Evolutionary conservation across 2,888 invertebrate genomes (phyloP).

Genomic region (Temnothorax ravouxi): DNA sequence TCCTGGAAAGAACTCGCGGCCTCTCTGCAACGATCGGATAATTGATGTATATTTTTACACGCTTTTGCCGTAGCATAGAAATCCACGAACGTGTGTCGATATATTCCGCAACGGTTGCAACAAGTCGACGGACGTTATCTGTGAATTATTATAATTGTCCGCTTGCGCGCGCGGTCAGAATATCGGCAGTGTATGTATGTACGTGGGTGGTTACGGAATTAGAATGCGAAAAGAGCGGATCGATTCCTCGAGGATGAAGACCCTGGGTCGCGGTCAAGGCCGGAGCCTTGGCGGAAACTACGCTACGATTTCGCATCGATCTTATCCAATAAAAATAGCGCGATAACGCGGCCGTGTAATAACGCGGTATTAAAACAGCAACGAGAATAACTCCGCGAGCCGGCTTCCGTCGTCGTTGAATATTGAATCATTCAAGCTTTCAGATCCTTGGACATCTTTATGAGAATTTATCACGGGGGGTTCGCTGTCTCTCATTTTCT

Average conservation of each 20-base stretch:
- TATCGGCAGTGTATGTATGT: constrained; percentile 48
- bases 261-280: constrained; percentile 82
- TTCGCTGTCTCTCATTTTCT: neutral
- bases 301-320: constrained; percentile 67
- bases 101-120: constrained; percentile 49
- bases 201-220: constrained; percentile 71
- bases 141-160: constrained; percentile 66
- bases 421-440: constrained; percentile 7
- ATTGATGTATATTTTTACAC: neutral
- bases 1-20: neutral
- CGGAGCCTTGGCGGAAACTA: constrained; percentile 71
- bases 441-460: neutral
- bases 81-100: neutral
- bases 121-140: constrained; percentile 60
- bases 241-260: constrained; percentile 80
- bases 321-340: constrained; percentile 67
- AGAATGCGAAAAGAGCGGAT: constrained; percentile 74
- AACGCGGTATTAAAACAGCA: constrained; percentile 26
- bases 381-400: constrained; percentile 3
- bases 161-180: constrained; percentile 37
- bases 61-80: neutral
- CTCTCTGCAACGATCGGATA: neutral
- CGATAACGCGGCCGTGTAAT: constrained; percentile 53
- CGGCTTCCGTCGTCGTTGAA: constrained; percentile 12
- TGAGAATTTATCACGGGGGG: neutral